These are phyloP conservation scores for Sceloporus tristichus DNA, from an alignment of 2,113 vertebrate species.

Conservation along the genomic window DNA sequence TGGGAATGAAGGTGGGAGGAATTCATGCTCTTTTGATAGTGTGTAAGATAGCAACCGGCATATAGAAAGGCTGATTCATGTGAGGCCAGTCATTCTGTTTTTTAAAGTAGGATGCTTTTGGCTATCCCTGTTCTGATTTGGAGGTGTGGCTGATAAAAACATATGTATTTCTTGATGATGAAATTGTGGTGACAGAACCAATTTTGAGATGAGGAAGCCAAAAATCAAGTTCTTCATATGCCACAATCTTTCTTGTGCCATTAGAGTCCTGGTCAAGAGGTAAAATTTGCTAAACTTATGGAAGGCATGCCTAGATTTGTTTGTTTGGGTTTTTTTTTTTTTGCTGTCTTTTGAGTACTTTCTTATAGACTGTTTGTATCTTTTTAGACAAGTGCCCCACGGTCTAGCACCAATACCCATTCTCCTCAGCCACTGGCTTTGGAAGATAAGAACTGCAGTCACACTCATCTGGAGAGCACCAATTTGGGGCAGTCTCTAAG, in stretches of 20 bases:
- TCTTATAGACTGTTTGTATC: background rate
- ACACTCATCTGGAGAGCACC: too few relatives aligned
- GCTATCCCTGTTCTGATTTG: accelerated
- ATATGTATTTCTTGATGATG: background rate
- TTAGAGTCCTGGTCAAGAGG: background rate
- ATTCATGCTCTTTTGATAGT: accelerated
- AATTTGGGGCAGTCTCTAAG: background rate
- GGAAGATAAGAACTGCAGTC: background rate
- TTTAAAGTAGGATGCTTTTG: background rate
- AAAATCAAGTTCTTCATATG: background rate
- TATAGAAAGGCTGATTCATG: background rate
- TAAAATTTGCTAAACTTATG: background rate
- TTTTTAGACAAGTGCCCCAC: background rate
- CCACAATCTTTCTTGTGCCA: background rate
- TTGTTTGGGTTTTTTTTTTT: background rate
- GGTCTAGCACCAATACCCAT: too few relatives aligned
- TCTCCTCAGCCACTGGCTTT: background rate
- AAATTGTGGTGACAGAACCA: background rate
- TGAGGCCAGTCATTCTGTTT: accelerated
- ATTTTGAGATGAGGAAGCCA: background rate
- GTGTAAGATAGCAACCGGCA: accelerated
- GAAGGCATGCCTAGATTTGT: background rate
- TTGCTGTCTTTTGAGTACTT: background rate
- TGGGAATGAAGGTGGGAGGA: background rate
- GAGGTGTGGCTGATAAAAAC: background rate